Evolutionary conservation across 2,888 invertebrate species (phyloP), one percentile per base, ranked within the genome.

Genomic region (Andrena marginata): DNA sequence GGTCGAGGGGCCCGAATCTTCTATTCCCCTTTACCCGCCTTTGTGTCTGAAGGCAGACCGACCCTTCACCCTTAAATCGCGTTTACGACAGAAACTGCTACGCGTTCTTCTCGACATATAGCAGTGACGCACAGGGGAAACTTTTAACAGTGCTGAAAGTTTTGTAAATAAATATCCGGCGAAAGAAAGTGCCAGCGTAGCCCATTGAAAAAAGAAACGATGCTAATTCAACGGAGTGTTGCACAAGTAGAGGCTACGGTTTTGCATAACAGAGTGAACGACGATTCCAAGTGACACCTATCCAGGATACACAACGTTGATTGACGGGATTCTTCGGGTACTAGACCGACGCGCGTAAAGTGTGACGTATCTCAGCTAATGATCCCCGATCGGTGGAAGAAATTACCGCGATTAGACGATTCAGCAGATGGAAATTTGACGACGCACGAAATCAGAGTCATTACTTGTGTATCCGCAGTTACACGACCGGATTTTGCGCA

Each of bases 401-500:
- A 33, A 33, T 8, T 8, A 33, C 8, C 33, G 33, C 33, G 33
- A 33, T 33, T 33, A 33, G 33, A 33, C 33, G 33, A 33, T 33
- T 8, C 33, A 33, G 8, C 33, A 33, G 33, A 33, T 33, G 33
- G 33, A 8, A 31, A 60, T 20, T 33, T 23, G 51, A 71, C 20
- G 33, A 56, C 23, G 26, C 20, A 8, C 35, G 68, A 13, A 72
- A 51, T 74, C 8, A 49, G 8, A 23, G 48, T 26, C 49, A 6
- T 49, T 31, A 35, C 31, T 31, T 31, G 23, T 1, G 8, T 23
- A 16, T 0, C n/a, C 33, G 16, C 13, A 0, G 69, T 72, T 73
- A 68, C 65, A 59, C 72, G 69, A 77, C 31, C 72, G 67, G 68
- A 78, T 74, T 78, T 78, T 79, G 74, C 72, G 74, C 84, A 86